phyloP scores from a whole-genome alignment of 1,140 invertebrate genomes.

The Ceratitis capitata region DNA sequence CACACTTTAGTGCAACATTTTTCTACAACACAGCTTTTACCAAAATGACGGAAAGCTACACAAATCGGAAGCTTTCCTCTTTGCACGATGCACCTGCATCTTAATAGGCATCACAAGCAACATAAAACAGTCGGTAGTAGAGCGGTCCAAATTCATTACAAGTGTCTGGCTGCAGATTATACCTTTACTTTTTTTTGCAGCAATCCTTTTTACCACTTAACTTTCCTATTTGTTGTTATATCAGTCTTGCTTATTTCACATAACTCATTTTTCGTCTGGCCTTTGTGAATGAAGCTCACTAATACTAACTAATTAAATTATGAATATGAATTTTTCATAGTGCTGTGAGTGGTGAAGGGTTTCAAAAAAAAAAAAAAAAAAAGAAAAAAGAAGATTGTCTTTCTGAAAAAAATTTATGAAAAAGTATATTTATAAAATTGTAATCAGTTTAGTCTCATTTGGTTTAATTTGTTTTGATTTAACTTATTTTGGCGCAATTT shows the following conservation, averaged over 20 bases:
- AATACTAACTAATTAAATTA: slow-evolving; percentile 35
- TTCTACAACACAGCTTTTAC: neutral
- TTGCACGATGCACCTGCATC: neutral
- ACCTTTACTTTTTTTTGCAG: neutral
- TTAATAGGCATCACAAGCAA: neutral
- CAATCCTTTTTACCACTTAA: neutral
- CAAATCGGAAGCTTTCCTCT: slow-evolving; percentile 1
- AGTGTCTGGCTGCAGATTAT: slow-evolving; percentile 31
- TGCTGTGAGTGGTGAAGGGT: no score
- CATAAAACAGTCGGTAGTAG: neutral
- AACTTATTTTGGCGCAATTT: no score
- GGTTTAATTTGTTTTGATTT: no score
- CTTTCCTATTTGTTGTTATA: neutral
- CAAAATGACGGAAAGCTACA: neutral
- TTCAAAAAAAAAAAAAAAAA: no score
- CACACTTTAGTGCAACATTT: neutral
- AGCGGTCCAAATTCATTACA: slow-evolving; percentile 31
- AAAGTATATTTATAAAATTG: no score
- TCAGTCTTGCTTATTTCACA: slow-evolving; percentile 21
- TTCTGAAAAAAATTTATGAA: no score
- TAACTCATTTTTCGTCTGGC: slow-evolving; percentile 24
- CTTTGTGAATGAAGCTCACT: slow-evolving; percentile 31
- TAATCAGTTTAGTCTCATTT: no score
- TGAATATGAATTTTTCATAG: neutral
- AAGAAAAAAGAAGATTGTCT: no score